Evolutionary conservation across 2,113 vertebrate species (phyloP).

Genomic region (Galeopterus variegatus): DNA sequence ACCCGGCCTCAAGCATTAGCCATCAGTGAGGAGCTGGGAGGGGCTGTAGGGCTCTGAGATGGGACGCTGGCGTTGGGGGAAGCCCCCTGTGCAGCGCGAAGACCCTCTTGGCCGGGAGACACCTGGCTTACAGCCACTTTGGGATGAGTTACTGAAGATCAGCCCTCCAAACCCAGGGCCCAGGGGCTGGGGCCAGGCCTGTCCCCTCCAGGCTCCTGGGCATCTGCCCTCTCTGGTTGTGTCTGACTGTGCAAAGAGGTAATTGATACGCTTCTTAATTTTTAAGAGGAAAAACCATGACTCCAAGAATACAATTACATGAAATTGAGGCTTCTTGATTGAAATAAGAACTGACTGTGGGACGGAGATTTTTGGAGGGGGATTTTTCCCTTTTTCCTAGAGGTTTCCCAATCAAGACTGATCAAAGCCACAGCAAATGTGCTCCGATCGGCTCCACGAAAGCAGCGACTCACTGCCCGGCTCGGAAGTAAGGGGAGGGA

Average conservation of each 20-base stretch:
- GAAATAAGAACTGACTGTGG: neutral
- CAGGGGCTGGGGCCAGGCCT: neutral
- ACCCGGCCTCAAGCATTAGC: neutral
- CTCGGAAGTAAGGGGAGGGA: too few relatives aligned
- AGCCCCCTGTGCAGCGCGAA: rapidly evolving
- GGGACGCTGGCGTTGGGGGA: neutral
- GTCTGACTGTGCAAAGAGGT: neutral
- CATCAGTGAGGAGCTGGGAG: neutral
- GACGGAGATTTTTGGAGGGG: rapidly evolving
- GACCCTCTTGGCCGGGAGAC: neutral
- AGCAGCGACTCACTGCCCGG: neutral
- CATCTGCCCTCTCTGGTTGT: neutral
- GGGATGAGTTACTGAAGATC: neutral
- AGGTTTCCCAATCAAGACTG: neutral
- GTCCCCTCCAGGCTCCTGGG: neutral
- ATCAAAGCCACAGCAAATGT: neutral
- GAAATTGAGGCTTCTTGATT: neutral
- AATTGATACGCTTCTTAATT: neutral
- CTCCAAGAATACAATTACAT: neutral
- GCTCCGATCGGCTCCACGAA: rapidly evolving
- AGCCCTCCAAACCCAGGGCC: neutral
- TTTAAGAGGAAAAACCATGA: neutral
- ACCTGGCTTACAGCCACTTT: neutral
- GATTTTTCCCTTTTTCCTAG: neutral
- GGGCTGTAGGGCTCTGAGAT: rapidly evolving